Evolutionary conservation across 2,113 vertebrate species (phyloP).

Genomic region (Jacana jacana): DNA sequence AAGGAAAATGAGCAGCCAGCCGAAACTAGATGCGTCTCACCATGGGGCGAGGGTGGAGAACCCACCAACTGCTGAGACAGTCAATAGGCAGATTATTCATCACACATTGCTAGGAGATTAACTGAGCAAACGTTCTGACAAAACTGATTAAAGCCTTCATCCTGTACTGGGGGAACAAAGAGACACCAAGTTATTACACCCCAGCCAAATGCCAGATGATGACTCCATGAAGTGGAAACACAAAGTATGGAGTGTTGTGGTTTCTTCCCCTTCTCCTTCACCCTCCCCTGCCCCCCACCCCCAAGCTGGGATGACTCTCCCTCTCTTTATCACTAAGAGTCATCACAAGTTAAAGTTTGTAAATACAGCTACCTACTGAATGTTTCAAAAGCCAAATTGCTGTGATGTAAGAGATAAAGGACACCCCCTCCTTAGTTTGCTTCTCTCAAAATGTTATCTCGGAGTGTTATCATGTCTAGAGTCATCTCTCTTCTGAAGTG

Average conservation of each 20-base stretch:
- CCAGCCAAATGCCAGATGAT: constrained; percentile 43
- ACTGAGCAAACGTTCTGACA: constrained; percentile 77
- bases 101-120: constrained; percentile 78
- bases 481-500: background rate
- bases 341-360: background rate
- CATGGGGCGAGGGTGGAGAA: constrained; percentile 73
- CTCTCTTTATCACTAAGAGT: background rate
- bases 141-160: constrained; percentile 77
- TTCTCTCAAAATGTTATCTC: constrained; percentile 31
- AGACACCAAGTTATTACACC: constrained; percentile 66
- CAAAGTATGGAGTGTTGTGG: background rate
- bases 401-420: background rate
- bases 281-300: no score
- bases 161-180: constrained; percentile 67
- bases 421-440: background rate
- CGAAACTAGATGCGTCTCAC: constrained; percentile 74
- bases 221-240: constrained; percentile 24
- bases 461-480: background rate
- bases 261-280: background rate
- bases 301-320: background rate
- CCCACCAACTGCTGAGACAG: constrained; percentile 74
- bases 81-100: constrained; percentile 80
- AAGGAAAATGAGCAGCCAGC: constrained; percentile 77
- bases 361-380: constrained; percentile 33
- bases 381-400: constrained; percentile 17